Base-by-base conservation (phyloP, 2,113 vertebrate species). In the Stegastes partitus region DNA sequence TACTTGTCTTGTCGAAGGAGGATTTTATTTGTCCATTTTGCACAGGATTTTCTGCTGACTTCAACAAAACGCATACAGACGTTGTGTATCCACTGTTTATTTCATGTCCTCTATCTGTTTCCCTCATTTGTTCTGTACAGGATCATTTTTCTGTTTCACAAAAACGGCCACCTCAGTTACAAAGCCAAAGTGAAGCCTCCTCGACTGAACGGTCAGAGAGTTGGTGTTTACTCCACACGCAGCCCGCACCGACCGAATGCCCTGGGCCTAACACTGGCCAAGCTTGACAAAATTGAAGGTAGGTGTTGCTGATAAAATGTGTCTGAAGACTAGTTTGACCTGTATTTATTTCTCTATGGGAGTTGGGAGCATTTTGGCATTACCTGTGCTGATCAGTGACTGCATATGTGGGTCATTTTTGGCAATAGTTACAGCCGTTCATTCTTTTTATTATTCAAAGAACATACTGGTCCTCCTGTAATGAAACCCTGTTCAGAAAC, bases 171-270 rank as follows among this genome's bases (percentile, higher is more conserved):
- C 89, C 89, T 96, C 87, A 96, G 88, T 74, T 94, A 69, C 77
- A 97, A 96, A 90, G 96, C 96, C 55, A 97, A 97, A 91, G 96
- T 97, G 64, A 96, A 95, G 65, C 96, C 96, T 26, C 96, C 96
- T 0, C 83, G 96, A 26, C 93, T 97, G 49, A 94, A 97, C 15
- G 96, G 96, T 9, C 84, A 91, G 61, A 96, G 93, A 83, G 94
- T 94, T 4, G 96, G 96, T 0, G 94, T 97, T 26, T 97, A 96
- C 85, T 96, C 96, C 2, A 96, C 96, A 12, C 95, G 96, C 71
- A 97, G 96, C 77, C 96, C 96, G 0, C 96, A 97, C 86, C 89
- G 96, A 34, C 96, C 96, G 15, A 97, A 97, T 63, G 96, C 95
- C 0, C 87, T 97, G 72, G 96, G 96, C 59, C 86, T 97, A 12